These are phyloP conservation scores for Allobates femoralis DNA, from an alignment of 2,797 vertebrate genomes.

Conservation along the genomic window DNA sequence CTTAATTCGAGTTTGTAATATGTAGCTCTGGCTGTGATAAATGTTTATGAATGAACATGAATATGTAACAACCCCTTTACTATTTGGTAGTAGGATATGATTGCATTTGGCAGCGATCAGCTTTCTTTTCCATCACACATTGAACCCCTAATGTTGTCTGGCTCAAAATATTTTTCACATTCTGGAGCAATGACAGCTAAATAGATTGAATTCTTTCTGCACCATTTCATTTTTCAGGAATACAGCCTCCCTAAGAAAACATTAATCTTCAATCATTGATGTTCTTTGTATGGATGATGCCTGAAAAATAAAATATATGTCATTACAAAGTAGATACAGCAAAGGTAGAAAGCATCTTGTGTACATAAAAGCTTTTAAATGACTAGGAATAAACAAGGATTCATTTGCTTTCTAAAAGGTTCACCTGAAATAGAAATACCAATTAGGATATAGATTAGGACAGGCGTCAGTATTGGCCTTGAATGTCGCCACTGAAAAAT, in stretches of 20 bases:
- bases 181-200: not conserved
- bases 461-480: slow-evolving; percentile 58
- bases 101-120: slow-evolving; percentile 11
- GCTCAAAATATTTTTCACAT: not conserved
- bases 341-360: slow-evolving; percentile 15
- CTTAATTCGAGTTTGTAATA: not conserved
- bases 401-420: slow-evolving; percentile 43
- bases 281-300: not conserved
- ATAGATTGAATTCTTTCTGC: slow-evolving; percentile 7
- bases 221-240: slow-evolving; percentile 3
- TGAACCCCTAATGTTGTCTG: slow-evolving; percentile 13
- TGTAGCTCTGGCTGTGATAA: not conserved
- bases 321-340: not conserved
- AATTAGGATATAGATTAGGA: slow-evolving; percentile 52
- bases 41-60: not conserved
- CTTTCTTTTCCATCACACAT: slow-evolving; percentile 9
- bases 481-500: slow-evolving; percentile 54
- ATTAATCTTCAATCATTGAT: slow-evolving; percentile 1
- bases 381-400: slow-evolving; percentile 11
- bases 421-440: slow-evolving; percentile 55
- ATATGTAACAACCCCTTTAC: not conserved
- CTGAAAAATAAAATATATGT: not conserved
- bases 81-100: not conserved
- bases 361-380: not conserved
- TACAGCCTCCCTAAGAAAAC: not conserved